Percentiles rank a stretch among this genome's conserved stretches.
Conservation (phyloP, 2,888 invertebrate species). For the Calameuta pallipes region DNA sequence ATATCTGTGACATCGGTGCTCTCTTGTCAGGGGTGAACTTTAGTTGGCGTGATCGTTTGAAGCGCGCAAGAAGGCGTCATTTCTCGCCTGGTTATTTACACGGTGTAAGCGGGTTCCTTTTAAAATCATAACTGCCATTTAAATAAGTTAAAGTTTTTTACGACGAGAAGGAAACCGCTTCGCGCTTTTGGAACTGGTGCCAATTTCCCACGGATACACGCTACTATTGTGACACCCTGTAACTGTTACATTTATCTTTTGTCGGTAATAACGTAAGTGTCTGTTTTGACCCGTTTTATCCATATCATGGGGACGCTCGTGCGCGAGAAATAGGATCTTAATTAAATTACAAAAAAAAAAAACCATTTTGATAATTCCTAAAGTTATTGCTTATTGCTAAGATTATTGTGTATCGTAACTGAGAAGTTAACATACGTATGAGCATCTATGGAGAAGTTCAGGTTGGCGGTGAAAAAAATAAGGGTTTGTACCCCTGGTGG, state of each 20-base stretch:
- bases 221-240: conserved; percentile 10
- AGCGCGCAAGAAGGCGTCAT: not conserved
- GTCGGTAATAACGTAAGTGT: not conserved
- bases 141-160: conserved; percentile 17
- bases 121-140: conserved; percentile 13
- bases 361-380: too few species aligned
- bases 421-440: not conserved
- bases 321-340: not conserved
- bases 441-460: not conserved
- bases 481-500: conserved; percentile 80
- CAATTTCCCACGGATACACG: conserved; percentile 15
- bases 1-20: too few species aligned
- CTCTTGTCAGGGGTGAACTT: too few species aligned
- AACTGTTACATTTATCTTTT: not conserved
- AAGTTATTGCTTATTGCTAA: too few species aligned
- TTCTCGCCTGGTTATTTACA: conserved; percentile 10
- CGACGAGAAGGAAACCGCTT: conserved; percentile 11
- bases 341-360: not conserved
- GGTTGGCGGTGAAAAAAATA: conserved; percentile 33
- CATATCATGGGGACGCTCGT: not conserved
- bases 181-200: conserved; percentile 11
- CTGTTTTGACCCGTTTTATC: not conserved
- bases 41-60: too few species aligned
- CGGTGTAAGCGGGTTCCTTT: conserved; percentile 11
- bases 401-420: too few species aligned